Conservation (phyloP, 30 jellyfish, hydroid and myxozoan species). For the Hydractinia echinata region DNA sequence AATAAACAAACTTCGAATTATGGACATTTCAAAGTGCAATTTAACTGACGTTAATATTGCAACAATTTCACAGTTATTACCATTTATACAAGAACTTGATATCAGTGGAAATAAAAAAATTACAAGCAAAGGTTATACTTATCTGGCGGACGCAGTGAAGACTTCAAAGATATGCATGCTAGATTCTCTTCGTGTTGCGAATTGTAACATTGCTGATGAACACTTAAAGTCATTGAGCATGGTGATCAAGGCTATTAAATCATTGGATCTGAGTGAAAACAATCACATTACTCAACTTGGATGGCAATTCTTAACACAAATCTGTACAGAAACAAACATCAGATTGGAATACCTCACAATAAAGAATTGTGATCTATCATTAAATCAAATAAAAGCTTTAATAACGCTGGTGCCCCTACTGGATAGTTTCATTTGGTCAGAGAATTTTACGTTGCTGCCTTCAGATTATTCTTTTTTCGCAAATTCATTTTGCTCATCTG, state of each 20-base stretch:
- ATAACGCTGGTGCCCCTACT: no score
- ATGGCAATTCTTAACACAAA: background rate
- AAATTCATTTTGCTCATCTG: no score
- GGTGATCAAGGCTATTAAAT: background rate
- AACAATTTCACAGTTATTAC: background rate
- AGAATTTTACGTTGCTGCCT: no score
- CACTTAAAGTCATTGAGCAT: background rate
- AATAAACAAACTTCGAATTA: no score
- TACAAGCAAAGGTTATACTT: background rate
- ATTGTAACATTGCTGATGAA: background rate
- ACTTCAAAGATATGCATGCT: background rate
- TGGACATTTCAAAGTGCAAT: background rate
- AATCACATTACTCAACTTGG: background rate
- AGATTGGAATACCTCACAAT: no score
- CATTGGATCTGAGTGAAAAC: background rate
- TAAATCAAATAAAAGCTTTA: no score
- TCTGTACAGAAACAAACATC: no score
- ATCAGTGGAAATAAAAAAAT: background rate
- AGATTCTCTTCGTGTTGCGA: background rate
- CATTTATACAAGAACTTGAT: background rate
- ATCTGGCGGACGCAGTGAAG: background rate
- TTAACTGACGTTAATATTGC: background rate
- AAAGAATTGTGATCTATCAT: no score
- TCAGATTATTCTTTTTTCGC: no score
- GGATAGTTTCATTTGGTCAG: no score